Base-by-base conservation (phyloP, 1,140 invertebrate species). In the Dinothrombium tinctorium region DNA sequence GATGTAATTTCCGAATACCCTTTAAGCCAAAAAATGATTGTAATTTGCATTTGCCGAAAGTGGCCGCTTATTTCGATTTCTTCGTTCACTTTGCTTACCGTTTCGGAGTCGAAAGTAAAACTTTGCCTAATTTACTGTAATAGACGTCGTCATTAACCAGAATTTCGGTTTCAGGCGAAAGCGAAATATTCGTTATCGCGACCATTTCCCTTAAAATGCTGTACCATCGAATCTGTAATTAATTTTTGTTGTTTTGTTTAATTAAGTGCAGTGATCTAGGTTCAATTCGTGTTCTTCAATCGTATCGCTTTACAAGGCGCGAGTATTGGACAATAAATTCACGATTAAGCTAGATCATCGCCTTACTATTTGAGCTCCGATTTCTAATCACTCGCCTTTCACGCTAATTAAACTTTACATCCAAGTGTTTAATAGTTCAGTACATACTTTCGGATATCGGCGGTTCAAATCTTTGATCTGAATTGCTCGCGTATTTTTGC, bases 1-100 rank as follows among this genome's bases (percentile, higher is more conserved):
- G 48, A 60, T 43, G 50, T 60, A 62, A 51, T 59, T 60, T 4
- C 54, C 54, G 1, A 32, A 14, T 28, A n/a, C 7, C 7, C 7
- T 8, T 8, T 8, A 28, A 28, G n/a, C 26, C 7, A 28, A 28
- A 8, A 7, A 28, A 28, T 28, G n/a, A 28, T n/a, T 8, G n/a
- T 28, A 28, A 28, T 7, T 8, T 8, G 7, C 26, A 28, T 8
- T 28, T n/a, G 26, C 7, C n/a, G n/a, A 28, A 28, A n/a, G n/a
- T 28, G 8, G 26, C n/a, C 8, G n/a, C 26, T 28, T 28, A 8
- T 28, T 7, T 28, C n/a, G n/a, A n/a, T 28, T 28, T 7, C n/a
- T 7, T 12, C 1, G 17, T 14, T 32, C 0, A 12, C 5, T 32
- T 7, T 14, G n/a, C 26, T 32, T 32, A 12, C 29, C 29, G 29